Evolutionary conservation across 2,113 vertebrate genomes (phyloP), one percentile per base, ranked within the genome.

Genomic region (Eupsittula cactorum): DNA sequence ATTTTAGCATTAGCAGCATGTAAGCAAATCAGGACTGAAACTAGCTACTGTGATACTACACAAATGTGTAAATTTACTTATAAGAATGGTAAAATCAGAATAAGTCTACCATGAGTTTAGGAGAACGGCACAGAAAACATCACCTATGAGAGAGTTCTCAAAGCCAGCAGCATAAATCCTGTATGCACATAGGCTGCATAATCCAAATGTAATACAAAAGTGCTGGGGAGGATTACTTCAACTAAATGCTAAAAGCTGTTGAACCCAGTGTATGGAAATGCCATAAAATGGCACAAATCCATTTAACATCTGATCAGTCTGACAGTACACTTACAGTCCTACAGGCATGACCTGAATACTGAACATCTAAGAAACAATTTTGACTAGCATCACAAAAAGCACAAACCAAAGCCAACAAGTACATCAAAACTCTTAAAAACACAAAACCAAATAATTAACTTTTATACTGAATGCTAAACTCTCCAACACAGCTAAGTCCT

Each of bases 341-440:
- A 90, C 65, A 82, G 87, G 87, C 82, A 65, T 46, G 95, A 95
- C 39, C 44, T 93, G 96, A 97, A 97, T 97, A 87, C 53, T 95
- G 78, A 98, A 73, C 0, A 0, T 10, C 44, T 37, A 33, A 57
- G 63, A 57, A 90, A 90, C 79, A 95, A 77, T 90, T 97, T 65
- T 96, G 74, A 91, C 59, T 70, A 69, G 35, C 89, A 64, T 64
- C 91, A 94, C 69, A 75, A 96, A 96, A 80, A 55, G 46, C 59
- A 87, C 28, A 85, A 70, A 76, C 7, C 25, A 91, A 52, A 79
- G 46, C 37, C 90, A 89, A 67, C 25, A 80, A 81, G n/a, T 33
- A 83, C 77, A 80, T 59, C 31, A 83, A 69, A 91, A 19, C 37
- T 39, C 73, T 41, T 46, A 62, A 69, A 82, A 71, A 2, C 18